phyloP scores from a whole-genome alignment of 2,888 invertebrate species.

The Suillia variegata region DNA sequence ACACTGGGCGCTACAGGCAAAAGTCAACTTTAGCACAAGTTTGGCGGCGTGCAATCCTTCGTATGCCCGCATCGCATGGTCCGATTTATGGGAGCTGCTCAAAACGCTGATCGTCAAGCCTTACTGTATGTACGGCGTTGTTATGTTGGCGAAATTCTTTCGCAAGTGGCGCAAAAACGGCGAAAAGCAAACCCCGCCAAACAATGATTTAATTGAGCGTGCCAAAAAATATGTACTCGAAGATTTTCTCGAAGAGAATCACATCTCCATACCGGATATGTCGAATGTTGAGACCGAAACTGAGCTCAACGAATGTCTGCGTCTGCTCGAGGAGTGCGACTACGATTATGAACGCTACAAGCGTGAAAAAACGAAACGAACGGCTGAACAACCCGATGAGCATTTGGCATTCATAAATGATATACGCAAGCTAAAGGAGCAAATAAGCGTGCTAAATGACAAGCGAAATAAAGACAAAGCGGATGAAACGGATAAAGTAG shows the following conservation, averaged over 20 bases:
- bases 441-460: constrained; percentile 52
- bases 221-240: constrained; percentile 66
- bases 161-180: constrained; percentile 53
- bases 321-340: constrained; percentile 51
- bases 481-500: constrained; percentile 12
- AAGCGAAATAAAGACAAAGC: constrained; percentile 44
- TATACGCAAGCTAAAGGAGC: constrained; percentile 53
- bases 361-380: constrained; percentile 45
- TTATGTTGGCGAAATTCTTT: constrained; percentile 56
- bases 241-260: constrained; percentile 62
- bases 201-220: constrained; percentile 57
- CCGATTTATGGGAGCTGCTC: constrained; percentile 55
- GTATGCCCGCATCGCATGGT: constrained; percentile 46
- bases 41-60: constrained; percentile 56
- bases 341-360: constrained; percentile 59
- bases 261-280: constrained; percentile 56
- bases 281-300: constrained; percentile 55
- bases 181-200: constrained; percentile 38
- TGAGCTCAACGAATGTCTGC: constrained; percentile 49
- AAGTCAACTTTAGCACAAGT: constrained; percentile 53
- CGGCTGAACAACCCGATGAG: constrained; percentile 44
- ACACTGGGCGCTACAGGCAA: constrained; percentile 54
- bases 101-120: constrained; percentile 58
- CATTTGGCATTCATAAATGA: constrained; percentile 56
- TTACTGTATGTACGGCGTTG: constrained; percentile 58